Base-by-base conservation (phyloP, 1,140 invertebrate genomes). In the Drosophila kohkoa region DNA sequence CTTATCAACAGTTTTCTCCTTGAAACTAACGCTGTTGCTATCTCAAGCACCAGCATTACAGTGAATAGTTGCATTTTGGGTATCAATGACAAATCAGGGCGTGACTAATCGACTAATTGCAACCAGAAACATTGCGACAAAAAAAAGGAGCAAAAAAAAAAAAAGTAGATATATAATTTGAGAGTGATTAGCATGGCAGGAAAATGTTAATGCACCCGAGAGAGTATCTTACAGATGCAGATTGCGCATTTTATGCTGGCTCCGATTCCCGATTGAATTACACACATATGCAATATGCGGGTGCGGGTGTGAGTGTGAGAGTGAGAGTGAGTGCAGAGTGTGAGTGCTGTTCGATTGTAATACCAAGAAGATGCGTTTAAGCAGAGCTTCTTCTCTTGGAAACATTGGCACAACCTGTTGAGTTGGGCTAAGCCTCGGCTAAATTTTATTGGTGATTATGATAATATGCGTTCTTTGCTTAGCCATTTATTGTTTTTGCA, bases 41-140 rank as follows among this genome's bases (percentile, higher is more conserved):
- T 20, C 3, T 51, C 8, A 4, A 20, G n/a, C 64, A 54, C 66
- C 66, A 59, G 71, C 71, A 75, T 75, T 35, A 25, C 20, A 25
- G 48, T 64, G 46, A 16, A 48, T 35, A 64, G 45, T 54, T 63
- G 43, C 51, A 41, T 30, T 58, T 69, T 51, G 66, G 62, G 51
- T 88, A 86, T 88, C 83, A 79, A 88, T 86, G 79, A 67, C 82
- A 88, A 82, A 86, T 86, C 82, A 79, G 82, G 82, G 82, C 82
- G 82, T 88, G 82, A 82, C 82, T 68, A 86, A 86, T 79, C 72
- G 79, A 72, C 79, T 86, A 88, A 86, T 86, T 86, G 83, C 82
- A 76, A 57, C 62, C 75, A 43, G 51, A 52, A 74, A 57, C 55
- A 75, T 54, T 48, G 60, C 49, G 25, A 51, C 43, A 20, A 5